These are phyloP conservation scores for Bruchidius siliquastri DNA, from an alignment of 2,888 invertebrate genomes.

Conservation along the genomic window DNA sequence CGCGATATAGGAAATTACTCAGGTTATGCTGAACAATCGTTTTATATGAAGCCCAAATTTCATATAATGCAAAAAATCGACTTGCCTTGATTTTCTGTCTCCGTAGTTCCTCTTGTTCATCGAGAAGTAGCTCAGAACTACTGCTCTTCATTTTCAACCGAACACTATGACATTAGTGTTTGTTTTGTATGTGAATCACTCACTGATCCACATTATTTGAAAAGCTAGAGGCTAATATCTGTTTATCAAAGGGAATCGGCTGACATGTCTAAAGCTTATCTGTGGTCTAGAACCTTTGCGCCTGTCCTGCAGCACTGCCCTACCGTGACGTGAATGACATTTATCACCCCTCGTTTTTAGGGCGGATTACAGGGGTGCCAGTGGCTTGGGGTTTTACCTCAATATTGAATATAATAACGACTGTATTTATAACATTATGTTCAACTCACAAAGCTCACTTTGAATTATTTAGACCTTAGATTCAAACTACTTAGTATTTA, in stretches of 20 bases:
- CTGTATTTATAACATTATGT: no score
- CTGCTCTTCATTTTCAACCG: slow-evolving; percentile 61
- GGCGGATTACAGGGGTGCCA: not conserved
- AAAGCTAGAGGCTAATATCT: slow-evolving; percentile 18
- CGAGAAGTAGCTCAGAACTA: slow-evolving; percentile 73
- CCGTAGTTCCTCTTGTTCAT: slow-evolving; percentile 66
- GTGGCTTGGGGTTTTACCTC: not conserved
- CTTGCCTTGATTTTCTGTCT: slow-evolving; percentile 55
- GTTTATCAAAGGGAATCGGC: slow-evolving; percentile 7
- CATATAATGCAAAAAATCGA: not conserved
- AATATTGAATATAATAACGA: no score
- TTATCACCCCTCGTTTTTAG: not conserved
- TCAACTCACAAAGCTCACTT: no score
- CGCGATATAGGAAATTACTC: no score
- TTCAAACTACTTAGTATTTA: no score
- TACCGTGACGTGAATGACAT: slow-evolving; percentile 2
- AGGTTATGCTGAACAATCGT: no score
- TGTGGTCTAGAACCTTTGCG: slow-evolving; percentile 5
- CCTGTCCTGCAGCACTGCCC: slow-evolving; percentile 14
- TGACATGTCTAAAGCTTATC: not conserved
- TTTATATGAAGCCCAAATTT: no score
- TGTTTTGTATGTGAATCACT: slow-evolving; percentile 6
- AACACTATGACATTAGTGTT: slow-evolving; percentile 40
- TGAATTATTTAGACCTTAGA: no score
- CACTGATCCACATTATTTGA: slow-evolving; percentile 17